These are phyloP conservation scores for Dolichopus griseipennis DNA, from an alignment of 2,888 invertebrate genomes.

Conservation along the genomic window DNA sequence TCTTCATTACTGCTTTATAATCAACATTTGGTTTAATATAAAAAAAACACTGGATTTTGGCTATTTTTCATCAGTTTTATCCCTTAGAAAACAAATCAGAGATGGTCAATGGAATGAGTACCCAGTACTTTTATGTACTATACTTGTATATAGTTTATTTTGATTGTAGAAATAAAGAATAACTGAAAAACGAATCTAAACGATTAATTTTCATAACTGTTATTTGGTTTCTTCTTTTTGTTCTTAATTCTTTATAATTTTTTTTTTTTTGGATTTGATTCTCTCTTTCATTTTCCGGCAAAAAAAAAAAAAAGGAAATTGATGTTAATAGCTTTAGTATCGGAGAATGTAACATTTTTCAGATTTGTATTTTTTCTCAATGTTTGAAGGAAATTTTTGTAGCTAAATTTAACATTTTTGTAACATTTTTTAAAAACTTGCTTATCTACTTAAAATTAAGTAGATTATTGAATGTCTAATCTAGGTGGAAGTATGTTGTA, in stretches of 20 bases:
- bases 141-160: background rate
- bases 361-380: too few species aligned
- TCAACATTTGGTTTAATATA: background rate
- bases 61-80: background rate
- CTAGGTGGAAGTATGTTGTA: too few species aligned
- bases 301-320: background rate
- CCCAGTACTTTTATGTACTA: too few species aligned
- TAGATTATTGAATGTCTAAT: too few species aligned
- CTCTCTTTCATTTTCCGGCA: background rate
- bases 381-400: too few species aligned
- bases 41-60: background rate
- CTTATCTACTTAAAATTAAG: too few species aligned
- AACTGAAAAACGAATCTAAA: background rate
- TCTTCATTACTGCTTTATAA: background rate
- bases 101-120: background rate
- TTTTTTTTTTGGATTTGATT: background rate
- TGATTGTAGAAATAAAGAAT: background rate
- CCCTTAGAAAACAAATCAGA: background rate
- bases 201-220: slow-evolving; percentile 6
- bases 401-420: too few species aligned
- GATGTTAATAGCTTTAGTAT: background rate
- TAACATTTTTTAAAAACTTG: too few species aligned
- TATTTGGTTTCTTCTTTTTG: background rate
- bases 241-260: background rate
- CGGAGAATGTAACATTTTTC: background rate